Conservation (phyloP, 2,888 invertebrate genomes). For the Philonicus albiceps region DNA sequence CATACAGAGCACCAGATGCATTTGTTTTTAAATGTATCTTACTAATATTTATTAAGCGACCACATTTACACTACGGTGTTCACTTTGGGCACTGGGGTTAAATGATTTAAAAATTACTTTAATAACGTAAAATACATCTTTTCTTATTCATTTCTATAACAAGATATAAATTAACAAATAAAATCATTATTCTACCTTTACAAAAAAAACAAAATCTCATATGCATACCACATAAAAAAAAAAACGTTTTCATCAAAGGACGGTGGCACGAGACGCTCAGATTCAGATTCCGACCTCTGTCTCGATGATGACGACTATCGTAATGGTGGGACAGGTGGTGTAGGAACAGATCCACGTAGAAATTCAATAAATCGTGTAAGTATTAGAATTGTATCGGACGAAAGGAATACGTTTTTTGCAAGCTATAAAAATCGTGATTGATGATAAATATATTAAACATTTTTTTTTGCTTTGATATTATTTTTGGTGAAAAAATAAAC, state of each 20-base stretch:
- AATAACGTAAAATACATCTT: background rate
- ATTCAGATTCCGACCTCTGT: constrained; percentile 92
- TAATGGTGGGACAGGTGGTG: constrained; percentile 56
- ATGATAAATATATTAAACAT: constrained; percentile 47
- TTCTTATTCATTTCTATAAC: background rate
- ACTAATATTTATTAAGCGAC: background rate
- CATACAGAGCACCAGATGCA: background rate
- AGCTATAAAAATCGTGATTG: constrained; percentile 64
- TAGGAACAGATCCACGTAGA: constrained; percentile 56
- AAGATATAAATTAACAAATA: background rate
- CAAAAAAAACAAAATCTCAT: background rate
- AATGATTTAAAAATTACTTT: background rate
- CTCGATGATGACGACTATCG: constrained; percentile 74
- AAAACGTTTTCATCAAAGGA: constrained; percentile 64
- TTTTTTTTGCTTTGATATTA: background rate
- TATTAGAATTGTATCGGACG: constrained; percentile 62
- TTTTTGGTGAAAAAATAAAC: background rate
- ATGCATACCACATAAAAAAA: background rate
- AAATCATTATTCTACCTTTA: background rate
- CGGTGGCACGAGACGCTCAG: constrained; percentile 72
- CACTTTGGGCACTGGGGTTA: background rate
- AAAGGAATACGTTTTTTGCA: constrained; percentile 61
- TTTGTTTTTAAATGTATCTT: background rate
- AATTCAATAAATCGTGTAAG: constrained; percentile 64
- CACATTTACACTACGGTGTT: background rate